These are phyloP conservation scores for Hyla sarda DNA, from an alignment of 2,113 vertebrate species.

Conservation along the genomic window DNA sequence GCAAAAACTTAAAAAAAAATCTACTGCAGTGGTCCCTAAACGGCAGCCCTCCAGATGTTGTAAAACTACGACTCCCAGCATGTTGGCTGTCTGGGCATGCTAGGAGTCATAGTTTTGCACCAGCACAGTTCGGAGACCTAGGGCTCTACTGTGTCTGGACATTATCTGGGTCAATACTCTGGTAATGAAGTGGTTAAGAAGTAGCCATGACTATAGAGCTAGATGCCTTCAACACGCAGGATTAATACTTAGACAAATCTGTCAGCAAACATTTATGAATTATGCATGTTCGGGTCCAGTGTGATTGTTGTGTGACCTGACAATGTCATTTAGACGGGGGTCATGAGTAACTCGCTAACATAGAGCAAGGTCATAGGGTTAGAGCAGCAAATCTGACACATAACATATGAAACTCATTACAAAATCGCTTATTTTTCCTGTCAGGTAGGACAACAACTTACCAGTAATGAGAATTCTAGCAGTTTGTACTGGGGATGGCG, in stretches of 20 bases:
- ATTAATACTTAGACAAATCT: not conserved
- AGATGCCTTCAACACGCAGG: not conserved
- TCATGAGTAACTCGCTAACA: not conserved
- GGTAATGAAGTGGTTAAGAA: not conserved
- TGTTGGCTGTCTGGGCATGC: too few relatives aligned
- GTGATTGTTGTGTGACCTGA: not conserved
- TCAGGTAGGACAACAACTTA: not conserved
- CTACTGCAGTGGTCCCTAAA: too few relatives aligned
- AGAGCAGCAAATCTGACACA: not conserved
- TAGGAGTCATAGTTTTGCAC: too few relatives aligned
- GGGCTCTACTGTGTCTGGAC: too few relatives aligned
- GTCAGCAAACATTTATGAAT: not conserved
- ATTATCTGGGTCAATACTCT: too few relatives aligned
- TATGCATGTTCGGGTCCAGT: not conserved
- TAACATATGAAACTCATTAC: conserved; percentile 26
- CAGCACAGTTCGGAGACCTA: too few relatives aligned
- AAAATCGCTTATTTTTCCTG: not conserved
- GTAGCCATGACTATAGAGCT: not conserved
- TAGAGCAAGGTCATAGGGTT: not conserved
- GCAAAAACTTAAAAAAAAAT: too few relatives aligned
- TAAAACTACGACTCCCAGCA: too few relatives aligned
- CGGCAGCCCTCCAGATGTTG: too few relatives aligned
- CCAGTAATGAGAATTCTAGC: not conserved
- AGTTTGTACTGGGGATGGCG: not conserved
- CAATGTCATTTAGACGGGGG: not conserved